Conservation (phyloP, 2,888 invertebrate genomes). For the Troides oblongomaculatus region DNA sequence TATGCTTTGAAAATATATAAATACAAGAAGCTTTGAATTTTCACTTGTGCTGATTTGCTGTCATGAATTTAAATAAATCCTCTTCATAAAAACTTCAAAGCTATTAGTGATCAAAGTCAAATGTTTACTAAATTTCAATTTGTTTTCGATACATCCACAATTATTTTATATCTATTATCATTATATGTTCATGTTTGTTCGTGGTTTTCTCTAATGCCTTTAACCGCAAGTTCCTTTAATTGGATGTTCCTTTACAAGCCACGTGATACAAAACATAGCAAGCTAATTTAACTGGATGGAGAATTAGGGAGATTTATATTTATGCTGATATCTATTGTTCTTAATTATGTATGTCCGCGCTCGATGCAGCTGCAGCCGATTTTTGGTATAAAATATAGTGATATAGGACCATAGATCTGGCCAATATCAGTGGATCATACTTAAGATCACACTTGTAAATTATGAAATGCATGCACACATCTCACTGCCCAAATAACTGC, state of each 20-base stretch:
- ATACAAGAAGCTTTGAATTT: too few species aligned
- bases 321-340: conserved; percentile 7
- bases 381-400: conserved; percentile 32
- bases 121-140: too few species aligned
- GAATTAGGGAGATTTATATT: conserved; percentile 1
- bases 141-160: too few species aligned
- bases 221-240: too few species aligned
- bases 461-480: conserved; percentile 41
- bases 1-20: too few species aligned
- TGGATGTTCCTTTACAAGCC: neutral
- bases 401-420: conserved; percentile 32
- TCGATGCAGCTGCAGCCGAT: conserved; percentile 18
- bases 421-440: conserved; percentile 27
- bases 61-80: too few species aligned
- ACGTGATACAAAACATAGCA: neutral
- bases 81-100: too few species aligned
- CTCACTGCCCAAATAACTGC: conserved; percentile 51
- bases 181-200: too few species aligned
- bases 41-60: too few species aligned
- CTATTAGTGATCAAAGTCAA: too few species aligned
- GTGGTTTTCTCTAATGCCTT: too few species aligned
- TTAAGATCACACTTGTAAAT: conserved; percentile 28
- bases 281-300: neutral
- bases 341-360: conserved; percentile 6
- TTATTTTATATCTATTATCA: too few species aligned